Percentiles rank a stretch among this genome's conserved stretches.
These are phyloP conservation scores for Bombus polaris DNA, from an alignment of 1,140 invertebrate genomes.

Conservation along the genomic window DNA sequence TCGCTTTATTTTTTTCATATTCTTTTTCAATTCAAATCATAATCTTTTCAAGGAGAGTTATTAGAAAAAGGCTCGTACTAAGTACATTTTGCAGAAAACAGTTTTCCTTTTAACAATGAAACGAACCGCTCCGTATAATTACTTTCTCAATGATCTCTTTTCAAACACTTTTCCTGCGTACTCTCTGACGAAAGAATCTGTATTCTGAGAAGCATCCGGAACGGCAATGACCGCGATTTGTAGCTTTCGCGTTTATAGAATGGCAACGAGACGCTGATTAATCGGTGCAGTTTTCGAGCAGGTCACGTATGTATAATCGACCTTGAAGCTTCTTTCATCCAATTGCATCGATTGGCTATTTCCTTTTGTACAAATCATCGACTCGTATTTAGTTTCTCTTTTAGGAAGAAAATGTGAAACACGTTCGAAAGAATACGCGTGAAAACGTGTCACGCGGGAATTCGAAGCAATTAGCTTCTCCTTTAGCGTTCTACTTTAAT, in stretches of 20 bases:
- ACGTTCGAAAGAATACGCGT: neutral
- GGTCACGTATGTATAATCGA: neutral
- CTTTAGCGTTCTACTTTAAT: conserved; percentile 23
- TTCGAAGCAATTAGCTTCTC: neutral
- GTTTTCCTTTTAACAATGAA: neutral
- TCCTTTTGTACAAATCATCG: neutral
- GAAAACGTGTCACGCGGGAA: neutral
- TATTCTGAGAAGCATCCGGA: neutral
- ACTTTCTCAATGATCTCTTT: neutral
- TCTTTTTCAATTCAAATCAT: neutral
- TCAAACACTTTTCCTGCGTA: neutral
- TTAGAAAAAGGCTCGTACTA: too few relatives aligned
- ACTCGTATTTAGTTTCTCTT: neutral
- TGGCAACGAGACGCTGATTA: conserved; percentile 32
- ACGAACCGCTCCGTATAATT: neutral
- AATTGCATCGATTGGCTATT: neutral
- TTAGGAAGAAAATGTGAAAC: neutral
- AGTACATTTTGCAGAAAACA: too few relatives aligned
- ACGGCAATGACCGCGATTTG: conserved; percentile 40
- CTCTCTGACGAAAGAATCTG: conserved; percentile 1
- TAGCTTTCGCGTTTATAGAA: conserved; percentile 7
- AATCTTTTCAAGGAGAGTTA: neutral
- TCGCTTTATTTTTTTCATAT: neutral
- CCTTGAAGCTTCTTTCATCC: conserved; percentile 3
- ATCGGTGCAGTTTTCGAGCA: conserved; percentile 33